Evolutionary conservation across 1,140 invertebrate species (phyloP), one percentile per base, ranked within the genome.

Genomic region (Hyles vespertilio): DNA sequence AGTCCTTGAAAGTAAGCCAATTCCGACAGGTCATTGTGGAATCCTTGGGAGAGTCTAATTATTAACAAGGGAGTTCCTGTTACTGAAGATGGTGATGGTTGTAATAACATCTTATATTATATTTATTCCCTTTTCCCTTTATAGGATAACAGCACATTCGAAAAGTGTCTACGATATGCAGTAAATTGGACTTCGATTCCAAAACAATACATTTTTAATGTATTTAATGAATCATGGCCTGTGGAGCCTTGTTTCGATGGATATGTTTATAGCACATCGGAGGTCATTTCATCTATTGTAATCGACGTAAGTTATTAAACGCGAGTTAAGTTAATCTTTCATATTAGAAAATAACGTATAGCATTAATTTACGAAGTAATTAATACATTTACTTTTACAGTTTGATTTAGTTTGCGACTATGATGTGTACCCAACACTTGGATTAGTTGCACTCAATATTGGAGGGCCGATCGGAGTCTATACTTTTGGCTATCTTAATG

Each of bases 381-480:
- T 52, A n/a, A 52, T 54, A 45, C 7, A 45, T 54, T 12, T 44
- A 34, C 4, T 56, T 5, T 56, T 56, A 47, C 87, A 97, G 96
- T 97, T 96, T 80, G 92, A 96, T 90, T 90, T 97, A 68, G 96
- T 97, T 44, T 97, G 96, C 77, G 93, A 95, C 61, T 91, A 92
- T 62, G 93, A 93, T 61, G 96, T 97, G 69, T 97, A 96, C 85
- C 95, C 95, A 3, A 96, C 95, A 2, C 90, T 97, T 51, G 95
- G 95, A 7, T 89, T 96, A 62, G 95, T 95, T 1, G 94, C 95
- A 1, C 89, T 97, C 40, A 97, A 97, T 79, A 85, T 94, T 45
- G 96, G 96, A 32, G 95, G 96, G 32, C 95, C 96, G 0, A 92
- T 97, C 60, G 96, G 96, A 40, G 96, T 97, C 5, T 96, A 96